phyloP scores from a whole-genome alignment of 2,113 vertebrate species.

The Odobenus rosmarus region DNA sequence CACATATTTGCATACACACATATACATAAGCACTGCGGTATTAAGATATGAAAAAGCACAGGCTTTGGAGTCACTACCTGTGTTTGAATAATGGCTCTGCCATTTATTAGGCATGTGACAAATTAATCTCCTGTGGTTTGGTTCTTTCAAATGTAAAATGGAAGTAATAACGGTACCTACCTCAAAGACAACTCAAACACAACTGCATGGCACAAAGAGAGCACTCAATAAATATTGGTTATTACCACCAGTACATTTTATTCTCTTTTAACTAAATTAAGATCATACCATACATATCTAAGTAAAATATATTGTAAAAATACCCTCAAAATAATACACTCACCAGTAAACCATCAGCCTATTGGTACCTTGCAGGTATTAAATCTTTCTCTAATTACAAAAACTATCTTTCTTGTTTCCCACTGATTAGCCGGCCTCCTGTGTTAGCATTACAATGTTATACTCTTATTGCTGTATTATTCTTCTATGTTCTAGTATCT shows the following conservation, averaged over 20 bases:
- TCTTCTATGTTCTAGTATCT: not conserved
- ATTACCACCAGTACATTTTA: not conserved
- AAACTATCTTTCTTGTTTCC: not conserved
- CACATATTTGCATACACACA: too few relatives aligned
- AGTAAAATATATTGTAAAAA: not conserved
- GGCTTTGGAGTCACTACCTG: not conserved
- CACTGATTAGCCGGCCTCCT: not conserved
- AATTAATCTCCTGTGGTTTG: not conserved
- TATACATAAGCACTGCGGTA: not conserved
- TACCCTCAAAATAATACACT: slow-evolving; percentile 26
- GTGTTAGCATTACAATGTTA: not conserved
- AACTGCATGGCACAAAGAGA: not conserved
- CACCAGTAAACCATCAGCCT: not conserved
- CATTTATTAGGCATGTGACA: not conserved
- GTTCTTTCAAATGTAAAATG: not conserved
- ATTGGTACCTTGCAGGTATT: not conserved
- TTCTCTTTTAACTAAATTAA: not conserved
- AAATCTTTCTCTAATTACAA: not conserved
- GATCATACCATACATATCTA: not conserved
- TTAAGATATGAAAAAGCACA: not conserved
- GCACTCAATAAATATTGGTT: not conserved
- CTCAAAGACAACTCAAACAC: not conserved
- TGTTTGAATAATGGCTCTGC: not conserved
- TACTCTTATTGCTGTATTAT: not conserved
- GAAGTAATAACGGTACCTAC: not conserved